phyloP scores from a whole-genome alignment of 2,113 vertebrate genomes.

The Prunella fulvescens region DNA sequence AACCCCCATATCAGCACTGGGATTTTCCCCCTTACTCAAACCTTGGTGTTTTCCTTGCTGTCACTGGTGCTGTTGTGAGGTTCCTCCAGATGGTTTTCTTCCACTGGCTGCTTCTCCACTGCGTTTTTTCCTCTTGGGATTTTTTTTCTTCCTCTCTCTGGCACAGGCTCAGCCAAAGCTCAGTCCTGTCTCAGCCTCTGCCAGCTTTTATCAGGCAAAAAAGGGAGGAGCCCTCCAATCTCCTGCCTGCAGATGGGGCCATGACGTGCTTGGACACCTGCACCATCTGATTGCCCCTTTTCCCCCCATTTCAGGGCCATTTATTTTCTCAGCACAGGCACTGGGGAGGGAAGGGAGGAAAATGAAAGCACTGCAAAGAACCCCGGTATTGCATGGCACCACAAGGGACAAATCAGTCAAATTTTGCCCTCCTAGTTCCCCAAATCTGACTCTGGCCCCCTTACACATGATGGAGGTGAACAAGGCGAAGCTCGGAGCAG shows the following conservation, averaged over 20 bases:
- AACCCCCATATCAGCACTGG: not conserved
- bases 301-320: not conserved
- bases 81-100: not conserved
- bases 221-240: not conserved
- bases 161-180: not conserved
- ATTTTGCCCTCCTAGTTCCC: not conserved
- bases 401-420: not conserved
- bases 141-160: not conserved
- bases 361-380: not conserved
- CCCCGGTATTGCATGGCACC: not conserved
- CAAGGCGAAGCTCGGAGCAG: not conserved
- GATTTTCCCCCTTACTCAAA: not conserved
- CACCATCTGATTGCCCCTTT: not conserved
- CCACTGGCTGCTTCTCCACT: not conserved
- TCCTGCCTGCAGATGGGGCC: not conserved
- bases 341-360: fast-evolving
- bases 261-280: fast-evolving
- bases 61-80: fast-evolving
- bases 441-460: not conserved
- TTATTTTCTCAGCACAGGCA: fast-evolving
- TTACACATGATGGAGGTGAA: fast-evolving
- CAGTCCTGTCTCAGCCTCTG: not conserved
- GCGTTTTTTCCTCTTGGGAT: not conserved
- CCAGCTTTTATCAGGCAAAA: not conserved
- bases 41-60: not conserved